Conservation (phyloP, 2,113 vertebrate genomes). For the Gambusia holbrooki region DNA sequence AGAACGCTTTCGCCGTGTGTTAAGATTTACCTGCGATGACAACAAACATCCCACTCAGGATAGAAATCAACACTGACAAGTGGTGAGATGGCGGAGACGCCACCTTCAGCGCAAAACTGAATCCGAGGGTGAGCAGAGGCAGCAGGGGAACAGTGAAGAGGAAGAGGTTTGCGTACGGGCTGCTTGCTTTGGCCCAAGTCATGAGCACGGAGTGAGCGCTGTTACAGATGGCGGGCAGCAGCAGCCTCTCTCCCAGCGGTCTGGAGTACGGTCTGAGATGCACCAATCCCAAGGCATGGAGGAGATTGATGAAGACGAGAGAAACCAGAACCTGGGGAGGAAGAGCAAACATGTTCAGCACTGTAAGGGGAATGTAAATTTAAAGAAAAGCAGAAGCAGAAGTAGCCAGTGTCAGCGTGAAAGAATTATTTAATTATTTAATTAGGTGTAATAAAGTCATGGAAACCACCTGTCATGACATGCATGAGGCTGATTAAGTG, state of each 20-base stretch:
- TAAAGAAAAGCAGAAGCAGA: not conserved
- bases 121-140: constrained; percentile 65
- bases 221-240: constrained; percentile 78
- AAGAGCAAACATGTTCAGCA: not conserved
- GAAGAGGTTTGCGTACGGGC: constrained; percentile 59
- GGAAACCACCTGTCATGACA: not conserved
- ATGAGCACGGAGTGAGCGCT: constrained; percentile 68
- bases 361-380: not conserved
- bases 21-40: constrained; percentile 68
- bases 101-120: constrained; percentile 67
- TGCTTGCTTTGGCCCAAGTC: constrained; percentile 70
- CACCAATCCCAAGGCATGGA: constrained; percentile 62
- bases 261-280: constrained; percentile 68
- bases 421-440: not conserved
- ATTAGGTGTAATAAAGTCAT: not conserved
- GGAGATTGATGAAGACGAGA: constrained; percentile 66
- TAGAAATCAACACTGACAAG: constrained; percentile 51
- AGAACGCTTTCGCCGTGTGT: not conserved
- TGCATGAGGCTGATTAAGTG: not conserved
- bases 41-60: constrained; percentile 63
- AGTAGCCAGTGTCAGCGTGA: not conserved
- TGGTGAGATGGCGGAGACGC: constrained; percentile 42
- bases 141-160: constrained; percentile 61
- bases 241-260: constrained; percentile 71
- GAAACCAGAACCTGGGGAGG: constrained; percentile 73